Conservation (phyloP, 2,113 vertebrate species). For the Poeciliopsis prolifica region DNA sequence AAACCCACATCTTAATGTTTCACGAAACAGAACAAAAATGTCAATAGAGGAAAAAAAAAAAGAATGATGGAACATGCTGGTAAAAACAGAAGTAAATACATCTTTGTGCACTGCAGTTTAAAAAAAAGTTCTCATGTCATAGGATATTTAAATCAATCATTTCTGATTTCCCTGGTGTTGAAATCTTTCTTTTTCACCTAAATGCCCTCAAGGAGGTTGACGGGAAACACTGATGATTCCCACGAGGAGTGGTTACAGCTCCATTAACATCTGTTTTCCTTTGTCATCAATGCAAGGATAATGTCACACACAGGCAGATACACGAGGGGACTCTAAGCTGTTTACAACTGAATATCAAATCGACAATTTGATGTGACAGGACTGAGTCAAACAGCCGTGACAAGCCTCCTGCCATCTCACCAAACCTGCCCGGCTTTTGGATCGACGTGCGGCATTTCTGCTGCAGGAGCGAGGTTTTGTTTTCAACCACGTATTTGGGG, state of each 20-base stretch:
- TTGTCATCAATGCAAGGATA: slow-evolving; percentile 12
- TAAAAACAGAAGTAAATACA: neutral
- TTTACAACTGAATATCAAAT: slow-evolving; percentile 11
- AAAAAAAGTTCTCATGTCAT: neutral
- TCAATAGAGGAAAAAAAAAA: neutral
- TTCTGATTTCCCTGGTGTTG: neutral
- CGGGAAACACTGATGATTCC: slow-evolving; percentile 27
- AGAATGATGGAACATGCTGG: neutral
- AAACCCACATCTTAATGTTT: neutral
- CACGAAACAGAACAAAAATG: neutral
- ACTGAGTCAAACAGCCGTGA: slow-evolving; percentile 7
- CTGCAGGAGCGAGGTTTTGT: slow-evolving; percentile 25
- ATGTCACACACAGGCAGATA: neutral
- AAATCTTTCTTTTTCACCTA: slow-evolving; percentile 12
- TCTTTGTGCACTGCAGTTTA: neutral
- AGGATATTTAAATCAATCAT: slow-evolving; percentile 3
- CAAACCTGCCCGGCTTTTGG: slow-evolving; percentile 21
- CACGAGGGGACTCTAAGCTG: slow-evolving; percentile 8
- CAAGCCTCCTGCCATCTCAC: slow-evolving; percentile 26
- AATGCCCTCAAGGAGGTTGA: neutral
- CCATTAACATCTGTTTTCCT: slow-evolving; percentile 21
- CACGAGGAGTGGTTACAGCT: slow-evolving; percentile 37
- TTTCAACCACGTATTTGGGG: slow-evolving; percentile 21
- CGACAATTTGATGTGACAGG: slow-evolving; percentile 23
- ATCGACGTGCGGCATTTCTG: slow-evolving; percentile 48